Evolutionary conservation across 2,797 vertebrate genomes (phyloP), one percentile per base, ranked within the genome.

Genomic region (Streptopelia turtur): DNA sequence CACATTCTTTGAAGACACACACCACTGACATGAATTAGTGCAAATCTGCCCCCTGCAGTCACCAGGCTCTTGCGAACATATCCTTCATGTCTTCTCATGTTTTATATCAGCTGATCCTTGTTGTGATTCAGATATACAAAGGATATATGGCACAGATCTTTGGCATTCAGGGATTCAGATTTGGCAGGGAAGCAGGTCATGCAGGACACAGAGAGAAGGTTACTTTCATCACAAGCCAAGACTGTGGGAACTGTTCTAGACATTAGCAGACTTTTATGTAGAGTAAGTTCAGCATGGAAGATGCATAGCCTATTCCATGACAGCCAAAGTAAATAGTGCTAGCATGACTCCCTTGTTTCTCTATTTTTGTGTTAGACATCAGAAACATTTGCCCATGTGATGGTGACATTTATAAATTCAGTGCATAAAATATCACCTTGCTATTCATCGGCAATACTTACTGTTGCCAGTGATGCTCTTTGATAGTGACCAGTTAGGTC

Each of bases 211-310:
- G 59, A 57, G 88, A 66, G 69, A 59, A 81, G 84, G 77, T 70
- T 80, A 23, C 94, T 97, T 96, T 97, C 63, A 96, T 96, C 94
- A 35, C 39, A 74, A 94, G 91, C 96, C 95, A 97, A 97, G 79
- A 66, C 94, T 97, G 89, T 90, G 69, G 79, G 72, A 95, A 93
- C 59, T 72, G n/a, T 66, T 93, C 89, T 88, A 90, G 93, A 88
- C 65, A 33, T 95, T 91, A 93, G 52, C 74, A 84, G 82, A 93
- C 55, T 83, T 91, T 88, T 91, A 70, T 74, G 77, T 57, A 70
- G 83, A 76, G 87, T 27, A 10, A 16, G 37, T 91, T 78, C 79
- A 93, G 72, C 83, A 22, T 86, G 83, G 59, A 95, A 93, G 82
- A 96, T 72, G 63, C 83, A 94, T 82, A 94, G 39, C 43, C n/a